Percentiles rank a stretch among this genome's conserved stretches.
Conservation (phyloP, 1,140 invertebrate species). For the Dendrolimus punctatus region DNA sequence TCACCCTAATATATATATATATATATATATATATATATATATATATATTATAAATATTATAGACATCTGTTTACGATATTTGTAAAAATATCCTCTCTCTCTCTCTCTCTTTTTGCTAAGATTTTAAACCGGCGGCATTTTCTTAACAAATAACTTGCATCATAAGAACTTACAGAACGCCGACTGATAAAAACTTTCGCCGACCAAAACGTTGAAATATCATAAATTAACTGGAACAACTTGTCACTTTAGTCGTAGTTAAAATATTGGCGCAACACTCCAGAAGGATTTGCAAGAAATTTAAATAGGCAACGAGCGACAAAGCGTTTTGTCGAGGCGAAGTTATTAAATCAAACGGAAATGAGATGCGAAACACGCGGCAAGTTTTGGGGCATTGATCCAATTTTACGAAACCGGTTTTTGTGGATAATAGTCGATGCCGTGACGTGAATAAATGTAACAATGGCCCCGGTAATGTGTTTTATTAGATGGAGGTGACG, state of each 20-base stretch:
- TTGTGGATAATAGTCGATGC: constrained; percentile 2
- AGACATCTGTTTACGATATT: too few relatives aligned
- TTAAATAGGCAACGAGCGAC: constrained; percentile 17
- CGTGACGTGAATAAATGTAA: background rate
- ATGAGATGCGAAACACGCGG: constrained; percentile 12
- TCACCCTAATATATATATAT: too few relatives aligned
- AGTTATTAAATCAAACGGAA: constrained; percentile 17
- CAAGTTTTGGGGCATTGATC: constrained; percentile 8
- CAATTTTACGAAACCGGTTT: constrained; percentile 5
- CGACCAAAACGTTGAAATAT: too few relatives aligned
- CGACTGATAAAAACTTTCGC: too few relatives aligned
- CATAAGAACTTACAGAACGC: too few relatives aligned
- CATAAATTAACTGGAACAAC: too few relatives aligned
- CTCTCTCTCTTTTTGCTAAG: too few relatives aligned
- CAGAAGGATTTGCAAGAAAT: constrained; percentile 19
- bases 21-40: too few relatives aligned
- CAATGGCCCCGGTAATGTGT: background rate
- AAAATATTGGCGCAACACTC: constrained; percentile 3
- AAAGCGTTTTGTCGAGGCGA: constrained; percentile 15
- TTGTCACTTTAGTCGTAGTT: background rate
- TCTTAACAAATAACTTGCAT: too few relatives aligned
- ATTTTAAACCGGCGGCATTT: too few relatives aligned
- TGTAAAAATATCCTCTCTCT: too few relatives aligned
- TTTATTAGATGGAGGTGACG: background rate
- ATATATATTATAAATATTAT: too few relatives aligned